Base-by-base conservation (phyloP, 2,888 invertebrate species). In the Merodon equestris region DNA sequence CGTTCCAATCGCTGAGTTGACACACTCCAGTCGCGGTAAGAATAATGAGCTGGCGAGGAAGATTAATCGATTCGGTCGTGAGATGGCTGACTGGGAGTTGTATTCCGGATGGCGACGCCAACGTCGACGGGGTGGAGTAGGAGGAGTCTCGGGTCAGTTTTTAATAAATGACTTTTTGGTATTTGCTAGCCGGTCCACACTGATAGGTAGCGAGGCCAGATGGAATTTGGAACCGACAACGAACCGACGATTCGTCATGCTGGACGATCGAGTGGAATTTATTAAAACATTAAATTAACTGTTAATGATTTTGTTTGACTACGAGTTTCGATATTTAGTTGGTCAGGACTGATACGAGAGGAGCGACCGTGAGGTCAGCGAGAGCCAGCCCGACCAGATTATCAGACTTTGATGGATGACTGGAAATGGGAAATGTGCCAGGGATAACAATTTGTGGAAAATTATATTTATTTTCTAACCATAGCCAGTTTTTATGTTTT, bases 11-110 rank as follows among this genome's bases (percentile, higher is more conserved):
- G 74, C 60, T 70, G 79, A 73, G 79, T 79, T 79, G 79, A 79
- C 79, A 79, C 74, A 79, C 79, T 79, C 73, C 79, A 79, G 63
- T 68, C 70, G 58, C 64, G 79, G 68, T 47, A 74, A 79, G 79
- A 79, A 79, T 79, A 79, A 79, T 79, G 79, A 79, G 68, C 79
- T 74, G 68, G 56, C 68, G 74, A 79, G 56, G 74, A 79, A 79
- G 79, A 79, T 79, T 79, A 79, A 79, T 79, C 74, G 79, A 64
- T 74, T 79, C 68, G 74, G 74, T 79, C 79, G 70, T 74, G 70
- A 79, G 70, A 27, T 27, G 27, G 27, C 68, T 79, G 79, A 74
- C 68, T 79, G 67, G 53, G 77, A 73, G 61, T 67, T 77, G 67
- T 73, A 67, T 68, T 70, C 74, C 57, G 73, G 66, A 56, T 40